phyloP scores from a whole-genome alignment of 2,888 invertebrate species.

The Athrips mouffetella region DNA sequence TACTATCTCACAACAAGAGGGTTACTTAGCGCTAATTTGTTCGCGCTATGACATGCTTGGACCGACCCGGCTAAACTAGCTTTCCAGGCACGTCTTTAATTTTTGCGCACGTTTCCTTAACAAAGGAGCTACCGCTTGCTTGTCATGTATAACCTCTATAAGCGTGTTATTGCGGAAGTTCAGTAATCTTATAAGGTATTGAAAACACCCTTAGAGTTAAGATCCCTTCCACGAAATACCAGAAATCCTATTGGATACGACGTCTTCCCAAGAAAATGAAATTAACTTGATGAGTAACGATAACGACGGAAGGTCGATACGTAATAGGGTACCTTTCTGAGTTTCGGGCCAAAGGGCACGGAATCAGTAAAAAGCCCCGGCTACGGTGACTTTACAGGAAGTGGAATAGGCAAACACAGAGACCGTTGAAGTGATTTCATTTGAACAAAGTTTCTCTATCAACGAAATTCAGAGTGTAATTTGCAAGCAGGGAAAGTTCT shows the following conservation, averaged over 20 bases:
- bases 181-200: background rate
- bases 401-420: constrained; percentile 58
- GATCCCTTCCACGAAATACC: background rate
- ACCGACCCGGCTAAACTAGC: constrained; percentile 1
- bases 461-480: constrained; percentile 71
- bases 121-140: background rate
- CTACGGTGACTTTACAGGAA: constrained; percentile 50
- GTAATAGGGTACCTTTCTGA: constrained; percentile 30
- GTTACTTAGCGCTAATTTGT: constrained; percentile 32
- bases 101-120: constrained; percentile 1
- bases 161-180: background rate
- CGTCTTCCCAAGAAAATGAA: constrained; percentile 17
- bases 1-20: constrained; percentile 39
- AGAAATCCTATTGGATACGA: constrained; percentile 1
- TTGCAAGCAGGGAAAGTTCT: constrained; percentile 70
- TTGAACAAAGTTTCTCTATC: constrained; percentile 71
- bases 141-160: background rate
- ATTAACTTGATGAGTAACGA: constrained; percentile 31
- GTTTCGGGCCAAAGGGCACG: constrained; percentile 39
- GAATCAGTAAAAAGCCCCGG: constrained; percentile 39
- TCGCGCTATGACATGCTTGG: constrained; percentile 24
- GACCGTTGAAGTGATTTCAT: constrained; percentile 67
- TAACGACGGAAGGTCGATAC: constrained; percentile 30
- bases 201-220: background rate
- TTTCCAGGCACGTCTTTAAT: constrained; percentile 4